Evolutionary conservation across 64 coral and sea anemone species (phyloP), one percentile per base, ranked within the genome.

Genomic region (Astreopora myriophthalma): DNA sequence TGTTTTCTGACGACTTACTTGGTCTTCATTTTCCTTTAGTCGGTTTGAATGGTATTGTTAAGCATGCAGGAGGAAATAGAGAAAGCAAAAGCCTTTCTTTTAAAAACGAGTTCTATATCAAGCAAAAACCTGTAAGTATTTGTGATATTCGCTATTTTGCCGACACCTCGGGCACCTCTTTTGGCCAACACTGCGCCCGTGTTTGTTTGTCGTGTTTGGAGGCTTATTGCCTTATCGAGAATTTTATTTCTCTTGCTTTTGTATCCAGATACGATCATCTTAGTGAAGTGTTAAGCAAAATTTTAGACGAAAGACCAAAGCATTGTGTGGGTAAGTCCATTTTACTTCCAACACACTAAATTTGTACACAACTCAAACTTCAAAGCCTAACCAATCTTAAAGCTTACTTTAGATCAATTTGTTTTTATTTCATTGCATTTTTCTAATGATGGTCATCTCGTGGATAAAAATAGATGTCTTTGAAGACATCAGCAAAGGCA

Each of bases 71-170:
- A 74, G 28, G 92, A 96, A 75, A 20, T 96, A 55, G 66, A 96
- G 86, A 49, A 79, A 67, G 95, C 86, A 14, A 96, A 94, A 82
- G 95, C 92, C 71, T 96, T 77, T 87, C 63, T 96, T 28, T 70
- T 85, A 27, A 96, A 96, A 94, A 48, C 86, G 16, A 96, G 83
- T 49, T 73, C 76, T 1, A 52, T 86, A 81, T 96, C 95, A 69
- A 90, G 69, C 88, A 96, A 90, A 86, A 96, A 96, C 34, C 27
- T 96, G 95, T 96, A 73, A 96, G 95, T 94, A 52, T 71, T 37
- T 72, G 8, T 1, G 11, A 39, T 5, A 23, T 46, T 7, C 25
- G 17, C 16, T 0, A 62, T 35, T 89, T 34, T 1, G 19, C 12
- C 19, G 31, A 31, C 12, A 26, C 63, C 33, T 46, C n/a, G n/a